A percentile compares a stretch with the other conserved stretches of the same genome.
phyloP scores from a whole-genome alignment of 1,140 invertebrate genomes.

The Drosophila arizonae region DNA sequence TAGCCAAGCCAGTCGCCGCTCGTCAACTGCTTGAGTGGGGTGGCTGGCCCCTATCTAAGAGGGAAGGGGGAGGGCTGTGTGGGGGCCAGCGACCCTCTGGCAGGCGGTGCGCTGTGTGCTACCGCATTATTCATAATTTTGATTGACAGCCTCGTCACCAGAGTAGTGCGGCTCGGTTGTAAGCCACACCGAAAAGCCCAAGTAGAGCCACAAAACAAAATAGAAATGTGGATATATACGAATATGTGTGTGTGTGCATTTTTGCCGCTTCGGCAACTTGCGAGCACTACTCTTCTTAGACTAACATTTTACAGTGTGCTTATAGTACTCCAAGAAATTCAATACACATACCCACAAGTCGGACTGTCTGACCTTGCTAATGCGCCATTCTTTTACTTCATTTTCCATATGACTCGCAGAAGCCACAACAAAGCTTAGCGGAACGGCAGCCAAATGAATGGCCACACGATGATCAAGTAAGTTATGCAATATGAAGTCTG shows the following conservation, averaged over 20 bases:
- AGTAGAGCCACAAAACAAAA: slow-evolving; percentile 22
- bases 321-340: slow-evolving; percentile 38
- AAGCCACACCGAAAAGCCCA: slow-evolving; percentile 17
- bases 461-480: slow-evolving; percentile 57
- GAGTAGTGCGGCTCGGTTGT: slow-evolving; percentile 26
- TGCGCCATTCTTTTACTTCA: slow-evolving; percentile 3
- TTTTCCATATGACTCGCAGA: slow-evolving; percentile 39
- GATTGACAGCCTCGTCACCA: slow-evolving; percentile 62
- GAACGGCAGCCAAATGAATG: slow-evolving; percentile 21
- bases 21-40: slow-evolving; percentile 31
- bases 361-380: slow-evolving; percentile 72
- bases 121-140: slow-evolving; percentile 69
- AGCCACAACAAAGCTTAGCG: slow-evolving; percentile 39
- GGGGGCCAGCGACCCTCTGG: slow-evolving; percentile 33
- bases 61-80: too few relatives aligned
- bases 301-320: slow-evolving; percentile 34
- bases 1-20: slow-evolving; percentile 44
- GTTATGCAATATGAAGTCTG: slow-evolving; percentile 22
- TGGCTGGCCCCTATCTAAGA: neutral
- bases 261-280: slow-evolving; percentile 63
- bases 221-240: slow-evolving; percentile 30
- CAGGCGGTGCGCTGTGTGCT: slow-evolving; percentile 9
- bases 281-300: slow-evolving; percentile 1
- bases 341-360: slow-evolving; percentile 53
- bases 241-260: slow-evolving; percentile 54